Conservation (phyloP, 1,140 invertebrate genomes). For the Chlorops oryzae region DNA sequence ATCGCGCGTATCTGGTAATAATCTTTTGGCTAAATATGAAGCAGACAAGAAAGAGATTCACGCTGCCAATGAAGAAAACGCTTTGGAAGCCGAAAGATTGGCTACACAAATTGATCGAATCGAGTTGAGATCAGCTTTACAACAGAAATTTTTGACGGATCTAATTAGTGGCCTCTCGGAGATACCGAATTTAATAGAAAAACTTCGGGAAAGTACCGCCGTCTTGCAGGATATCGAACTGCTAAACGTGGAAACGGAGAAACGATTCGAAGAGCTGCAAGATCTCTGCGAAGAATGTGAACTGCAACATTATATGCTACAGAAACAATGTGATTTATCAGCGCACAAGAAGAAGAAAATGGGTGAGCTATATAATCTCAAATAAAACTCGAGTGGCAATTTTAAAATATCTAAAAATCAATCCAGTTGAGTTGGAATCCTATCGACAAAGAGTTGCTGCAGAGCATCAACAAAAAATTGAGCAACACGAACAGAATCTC, state of each 20-base stretch:
- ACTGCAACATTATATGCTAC: constrained; percentile 56
- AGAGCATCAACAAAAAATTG: constrained; percentile 56
- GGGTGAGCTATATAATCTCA: constrained; percentile 8
- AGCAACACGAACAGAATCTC: constrained; percentile 52
- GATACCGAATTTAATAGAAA: constrained; percentile 56
- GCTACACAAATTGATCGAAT: constrained; percentile 54
- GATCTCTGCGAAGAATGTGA: constrained; percentile 62
- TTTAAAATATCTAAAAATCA: too few species aligned
- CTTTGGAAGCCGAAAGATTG: constrained; percentile 54
- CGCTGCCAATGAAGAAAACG: constrained; percentile 57
- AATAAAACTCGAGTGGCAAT: background rate
- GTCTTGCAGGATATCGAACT: constrained; percentile 55
- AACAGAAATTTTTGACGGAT: constrained; percentile 52
- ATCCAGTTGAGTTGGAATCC: constrained; percentile 33
- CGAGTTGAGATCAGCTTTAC: constrained; percentile 52
- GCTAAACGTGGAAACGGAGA: constrained; percentile 58
- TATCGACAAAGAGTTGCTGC: constrained; percentile 54
- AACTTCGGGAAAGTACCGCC: constrained; percentile 51
- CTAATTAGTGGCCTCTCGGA: constrained; percentile 54
- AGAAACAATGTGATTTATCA: constrained; percentile 60
- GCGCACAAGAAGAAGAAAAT: constrained; percentile 61
- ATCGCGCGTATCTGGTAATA: too few species aligned
- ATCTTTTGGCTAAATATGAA: constrained; percentile 39
- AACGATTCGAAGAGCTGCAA: constrained; percentile 56
- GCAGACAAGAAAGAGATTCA: constrained; percentile 59